A percentile compares a stretch with the other conserved stretches of the same genome.
Conservation (phyloP, 2,888 invertebrate genomes). For the Cantharis nigra region DNA sequence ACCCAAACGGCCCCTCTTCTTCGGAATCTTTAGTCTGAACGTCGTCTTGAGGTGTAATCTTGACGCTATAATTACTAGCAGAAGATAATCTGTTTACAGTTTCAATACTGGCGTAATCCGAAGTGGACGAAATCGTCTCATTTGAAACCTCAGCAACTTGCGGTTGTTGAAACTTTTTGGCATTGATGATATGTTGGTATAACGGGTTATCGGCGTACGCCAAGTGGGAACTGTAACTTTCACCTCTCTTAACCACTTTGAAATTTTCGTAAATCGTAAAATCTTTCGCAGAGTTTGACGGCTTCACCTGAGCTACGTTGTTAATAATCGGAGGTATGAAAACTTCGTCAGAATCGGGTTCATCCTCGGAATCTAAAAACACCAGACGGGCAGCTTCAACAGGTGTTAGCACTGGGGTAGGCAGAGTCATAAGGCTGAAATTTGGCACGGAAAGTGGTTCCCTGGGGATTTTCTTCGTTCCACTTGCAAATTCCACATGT, state of each 20-base stretch:
- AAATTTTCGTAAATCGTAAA: slow-evolving; percentile 59
- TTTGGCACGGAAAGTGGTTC: slow-evolving; percentile 78
- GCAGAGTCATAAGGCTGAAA: slow-evolving; percentile 65
- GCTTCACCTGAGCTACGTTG: slow-evolving; percentile 37
- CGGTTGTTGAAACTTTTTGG: slow-evolving; percentile 62
- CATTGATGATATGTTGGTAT: slow-evolving; percentile 62
- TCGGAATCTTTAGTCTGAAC: slow-evolving; percentile 44
- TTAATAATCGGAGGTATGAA: slow-evolving; percentile 35
- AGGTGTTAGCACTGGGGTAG: slow-evolving; percentile 69
- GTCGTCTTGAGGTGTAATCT: slow-evolving; percentile 52
- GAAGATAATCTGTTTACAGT: slow-evolving; percentile 64
- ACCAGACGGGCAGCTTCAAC: slow-evolving; percentile 71
- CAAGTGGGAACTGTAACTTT: slow-evolving; percentile 63
- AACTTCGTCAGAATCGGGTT: slow-evolving; percentile 55
- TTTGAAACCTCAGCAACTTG: slow-evolving; percentile 61
- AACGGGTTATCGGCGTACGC: slow-evolving; percentile 54
- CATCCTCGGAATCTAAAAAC: slow-evolving; percentile 72
- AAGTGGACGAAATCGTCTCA: slow-evolving; percentile 68
- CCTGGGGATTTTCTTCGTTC: slow-evolving; percentile 58
- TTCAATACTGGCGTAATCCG: slow-evolving; percentile 78
- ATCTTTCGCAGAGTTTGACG: slow-evolving; percentile 32
- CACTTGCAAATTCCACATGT: slow-evolving; percentile 51
- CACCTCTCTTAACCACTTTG: slow-evolving; percentile 59
- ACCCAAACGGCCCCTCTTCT: slow-evolving; percentile 62
- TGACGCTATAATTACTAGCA: slow-evolving; percentile 56